These are phyloP conservation scores for Stegastes partitus DNA, from an alignment of 2,113 vertebrate genomes.

Conservation along the genomic window DNA sequence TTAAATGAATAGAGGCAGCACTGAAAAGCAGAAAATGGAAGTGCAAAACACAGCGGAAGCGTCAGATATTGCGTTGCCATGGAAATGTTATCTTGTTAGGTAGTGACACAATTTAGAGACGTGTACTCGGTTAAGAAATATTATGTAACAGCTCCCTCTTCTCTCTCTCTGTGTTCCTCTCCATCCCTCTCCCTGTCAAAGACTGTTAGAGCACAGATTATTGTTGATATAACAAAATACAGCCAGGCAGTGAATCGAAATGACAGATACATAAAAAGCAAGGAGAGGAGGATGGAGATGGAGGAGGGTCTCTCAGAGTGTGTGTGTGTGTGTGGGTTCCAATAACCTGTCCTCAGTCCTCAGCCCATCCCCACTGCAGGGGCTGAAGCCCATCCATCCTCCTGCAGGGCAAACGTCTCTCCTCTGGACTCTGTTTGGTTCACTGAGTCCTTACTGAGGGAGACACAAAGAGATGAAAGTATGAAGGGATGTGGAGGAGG, in stretches of 20 bases:
- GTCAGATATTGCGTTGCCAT: conserved; percentile 78
- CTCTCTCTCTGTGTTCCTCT: conserved; percentile 22
- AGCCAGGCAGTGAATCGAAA: conserved; percentile 52
- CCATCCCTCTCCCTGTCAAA: conserved; percentile 67
- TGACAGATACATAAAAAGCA: conserved; percentile 65
- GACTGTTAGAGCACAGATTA: conserved; percentile 67
- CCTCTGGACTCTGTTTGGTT: conserved; percentile 66
- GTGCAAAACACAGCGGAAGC: conserved; percentile 46
- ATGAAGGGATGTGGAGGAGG: conserved; percentile 59
- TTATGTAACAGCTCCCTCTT: conserved; percentile 76
- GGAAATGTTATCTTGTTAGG: conserved; percentile 81
- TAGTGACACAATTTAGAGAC: conserved; percentile 80
- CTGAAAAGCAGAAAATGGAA: conserved; percentile 54
- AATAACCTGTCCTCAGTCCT: conserved; percentile 51
- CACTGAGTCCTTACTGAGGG: conserved; percentile 69
- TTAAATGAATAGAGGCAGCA: conserved; percentile 45
- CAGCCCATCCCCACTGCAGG: conserved; percentile 41
- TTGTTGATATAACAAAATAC: conserved; percentile 67
- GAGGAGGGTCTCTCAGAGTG: conserved; percentile 33
- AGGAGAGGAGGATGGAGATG: conserved; percentile 22
- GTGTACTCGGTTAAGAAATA: conserved; percentile 77
- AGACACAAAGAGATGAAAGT: conserved; percentile 69
- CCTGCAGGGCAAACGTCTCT: conserved; percentile 68
- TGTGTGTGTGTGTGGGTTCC: conserved; percentile 38
- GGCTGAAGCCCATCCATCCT: conserved; percentile 33